A percentile compares a stretch with the other conserved stretches of the same genome.
These are phyloP conservation scores for Fopius arisanus DNA, from an alignment of 1,140 invertebrate species.

Conservation along the genomic window DNA sequence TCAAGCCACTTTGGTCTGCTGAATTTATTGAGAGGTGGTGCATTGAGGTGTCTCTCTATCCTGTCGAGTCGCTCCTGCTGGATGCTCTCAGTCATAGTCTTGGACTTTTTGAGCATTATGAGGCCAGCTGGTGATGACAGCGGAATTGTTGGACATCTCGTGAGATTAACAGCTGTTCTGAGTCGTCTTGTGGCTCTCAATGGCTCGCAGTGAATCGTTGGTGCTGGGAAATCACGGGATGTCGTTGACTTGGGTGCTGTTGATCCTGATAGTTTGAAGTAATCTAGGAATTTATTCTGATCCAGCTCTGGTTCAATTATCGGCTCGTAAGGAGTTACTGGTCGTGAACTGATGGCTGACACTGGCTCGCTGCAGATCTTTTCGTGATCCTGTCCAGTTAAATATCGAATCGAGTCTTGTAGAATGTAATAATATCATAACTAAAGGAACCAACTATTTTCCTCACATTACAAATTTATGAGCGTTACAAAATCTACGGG, in stretches of 20 bases:
- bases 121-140: constrained; percentile 69
- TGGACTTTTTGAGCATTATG: constrained; percentile 63
- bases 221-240: not conserved
- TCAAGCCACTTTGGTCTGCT: constrained; percentile 63
- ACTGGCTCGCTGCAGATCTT: constrained; percentile 58
- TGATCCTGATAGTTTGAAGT: constrained; percentile 51
- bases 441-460: no score
- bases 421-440: not conserved
- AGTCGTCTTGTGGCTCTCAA: constrained; percentile 58
- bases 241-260: constrained; percentile 26
- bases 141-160: constrained; percentile 64
- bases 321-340: constrained; percentile 49
- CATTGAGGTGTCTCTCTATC: constrained; percentile 64
- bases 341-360: constrained; percentile 43
- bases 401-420: not conserved
- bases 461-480: no score
- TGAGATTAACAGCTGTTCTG: constrained; percentile 60
- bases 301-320: constrained; percentile 42
- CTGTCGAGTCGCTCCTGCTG: constrained; percentile 66
- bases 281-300: constrained; percentile 59
- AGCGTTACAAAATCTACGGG: no score
- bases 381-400: constrained; percentile 65
- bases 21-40: constrained; percentile 57
- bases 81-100: constrained; percentile 63
- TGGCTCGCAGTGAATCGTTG: constrained; percentile 2